Conservation (phyloP, 2,888 invertebrate species). For the Nebria salina region DNA sequence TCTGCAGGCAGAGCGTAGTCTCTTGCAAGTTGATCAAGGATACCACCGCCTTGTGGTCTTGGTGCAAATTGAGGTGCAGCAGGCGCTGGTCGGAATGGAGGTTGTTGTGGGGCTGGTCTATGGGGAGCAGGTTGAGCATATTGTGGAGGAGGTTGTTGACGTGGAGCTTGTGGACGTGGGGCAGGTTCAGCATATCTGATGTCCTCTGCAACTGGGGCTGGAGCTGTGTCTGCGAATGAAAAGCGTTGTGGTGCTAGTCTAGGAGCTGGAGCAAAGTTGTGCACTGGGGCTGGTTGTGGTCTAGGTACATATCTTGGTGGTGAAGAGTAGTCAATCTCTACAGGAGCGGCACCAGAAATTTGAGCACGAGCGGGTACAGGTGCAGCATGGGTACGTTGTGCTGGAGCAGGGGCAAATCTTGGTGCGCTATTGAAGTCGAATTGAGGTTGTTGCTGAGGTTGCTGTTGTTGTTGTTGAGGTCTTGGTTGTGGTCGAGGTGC, state of each 20-base stretch:
- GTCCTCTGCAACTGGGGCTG: conserved; percentile 55
- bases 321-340: conserved; percentile 55
- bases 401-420: conserved; percentile 45
- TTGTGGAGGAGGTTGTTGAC: conserved; percentile 49
- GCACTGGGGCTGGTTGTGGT: conserved; percentile 56
- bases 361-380: conserved; percentile 51
- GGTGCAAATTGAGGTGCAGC: conserved; percentile 53
- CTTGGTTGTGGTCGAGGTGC: conserved; percentile 49
- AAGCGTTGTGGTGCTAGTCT: conserved; percentile 53
- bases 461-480: conserved; percentile 51
- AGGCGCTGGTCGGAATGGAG: conserved; percentile 49
- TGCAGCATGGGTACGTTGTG: conserved; percentile 46
- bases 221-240: conserved; percentile 59
- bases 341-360: conserved; percentile 49
- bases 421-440: conserved; percentile 48
- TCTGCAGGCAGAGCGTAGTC: conserved; percentile 82
- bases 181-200: conserved; percentile 55
- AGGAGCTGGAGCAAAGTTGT: conserved; percentile 55
- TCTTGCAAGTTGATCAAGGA: conserved; percentile 82
- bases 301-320: conserved; percentile 53
- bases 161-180: conserved; percentile 53
- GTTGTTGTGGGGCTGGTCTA: conserved; percentile 45
- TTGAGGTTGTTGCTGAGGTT: conserved; percentile 51
- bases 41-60: conserved; percentile 61
- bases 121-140: conserved; percentile 33